These are phyloP conservation scores for Drosophila albomicans DNA, from an alignment of 1,140 invertebrate species.

Conservation along the genomic window DNA sequence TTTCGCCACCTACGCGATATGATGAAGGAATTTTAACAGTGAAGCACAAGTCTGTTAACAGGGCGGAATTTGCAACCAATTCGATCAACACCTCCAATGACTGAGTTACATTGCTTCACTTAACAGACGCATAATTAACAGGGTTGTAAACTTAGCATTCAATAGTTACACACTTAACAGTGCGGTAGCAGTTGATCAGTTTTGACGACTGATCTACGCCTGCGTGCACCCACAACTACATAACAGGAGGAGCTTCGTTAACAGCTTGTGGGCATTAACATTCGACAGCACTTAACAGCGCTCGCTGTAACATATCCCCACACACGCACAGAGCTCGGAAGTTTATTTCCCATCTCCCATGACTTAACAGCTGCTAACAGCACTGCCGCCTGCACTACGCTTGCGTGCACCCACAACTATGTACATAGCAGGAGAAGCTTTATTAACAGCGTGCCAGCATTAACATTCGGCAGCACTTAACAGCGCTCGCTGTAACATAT, in stretches of 20 bases:
- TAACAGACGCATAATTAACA: too few species aligned
- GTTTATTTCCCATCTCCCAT: conserved; percentile 11
- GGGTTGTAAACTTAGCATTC: too few species aligned
- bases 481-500: not conserved
- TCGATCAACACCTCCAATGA: not conserved
- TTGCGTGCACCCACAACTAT: not conserved
- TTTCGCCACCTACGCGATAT: conserved; percentile 28
- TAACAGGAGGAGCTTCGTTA: not conserved
- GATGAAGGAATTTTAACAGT: conserved; percentile 11
- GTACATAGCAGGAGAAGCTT: not conserved
- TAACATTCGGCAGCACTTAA: conserved; percentile 1
- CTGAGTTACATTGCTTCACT: too few species aligned
- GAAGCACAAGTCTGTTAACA: not conserved
- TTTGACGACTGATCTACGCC: not conserved
- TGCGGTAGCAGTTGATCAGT: too few species aligned
- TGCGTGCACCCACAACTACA: not conserved
- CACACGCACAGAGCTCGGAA: not conserved
- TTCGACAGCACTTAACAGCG: not conserved
- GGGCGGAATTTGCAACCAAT: not conserved
- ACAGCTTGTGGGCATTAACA: conserved; percentile 1
- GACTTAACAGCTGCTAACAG: not conserved
- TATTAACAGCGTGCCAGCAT: conserved; percentile 12
- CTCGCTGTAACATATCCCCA: not conserved
- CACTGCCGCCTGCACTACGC: not conserved
- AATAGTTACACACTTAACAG: too few species aligned